Base-by-base conservation (phyloP, 1,140 invertebrate genomes). In the Gonatopus flavifemur region DNA sequence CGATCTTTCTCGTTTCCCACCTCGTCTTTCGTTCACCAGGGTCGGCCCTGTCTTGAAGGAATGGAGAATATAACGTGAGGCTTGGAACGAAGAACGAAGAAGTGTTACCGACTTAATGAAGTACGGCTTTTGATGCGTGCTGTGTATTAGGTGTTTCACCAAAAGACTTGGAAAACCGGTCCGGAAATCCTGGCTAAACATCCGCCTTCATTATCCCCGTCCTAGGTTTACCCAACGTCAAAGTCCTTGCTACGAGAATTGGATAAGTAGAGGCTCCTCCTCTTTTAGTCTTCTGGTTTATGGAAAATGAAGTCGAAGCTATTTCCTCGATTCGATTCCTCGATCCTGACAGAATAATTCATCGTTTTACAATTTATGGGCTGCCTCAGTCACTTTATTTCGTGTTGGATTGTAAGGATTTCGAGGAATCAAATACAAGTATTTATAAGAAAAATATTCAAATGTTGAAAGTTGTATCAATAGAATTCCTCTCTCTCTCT, bases 71-170 rank as follows among this genome's bases (percentile, higher is more conserved):
- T 56, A 61, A 49, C 49, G 50, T 42, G n/a, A n/a, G 53, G 47
- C 55, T 58, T 62, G n/a, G n/a, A n/a, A n/a, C n/a, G n/a, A n/a
- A n/a, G n/a, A n/a, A n/a, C n/a, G 70, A 71, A 70, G 71, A 74
- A 74, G 70, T 74, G 74, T 75, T 73, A 66, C 72, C 59, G 71
- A 74, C 72, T 74, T 77, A 77, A 78, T 76, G 70, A 77, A 77
- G 70, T 75, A 74, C 67, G 72, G 74, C 70, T 77, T 62, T 48
- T 68, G 73, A 77, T 76, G 70, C 70, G 67, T 67, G 67, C 62
- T 58, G 49, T 57, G 52, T 49, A 53, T 55, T 55, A n/a, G 50
- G 44, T 38, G 35, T 37, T 12, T 28, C 31, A 19, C 41, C 22
- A 24, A 37, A 21, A 28, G 30, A 21, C n/a, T n/a, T n/a, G 21